Conservation (phyloP, 2,797 vertebrate genomes). For the Taenioides sp. region DNA sequence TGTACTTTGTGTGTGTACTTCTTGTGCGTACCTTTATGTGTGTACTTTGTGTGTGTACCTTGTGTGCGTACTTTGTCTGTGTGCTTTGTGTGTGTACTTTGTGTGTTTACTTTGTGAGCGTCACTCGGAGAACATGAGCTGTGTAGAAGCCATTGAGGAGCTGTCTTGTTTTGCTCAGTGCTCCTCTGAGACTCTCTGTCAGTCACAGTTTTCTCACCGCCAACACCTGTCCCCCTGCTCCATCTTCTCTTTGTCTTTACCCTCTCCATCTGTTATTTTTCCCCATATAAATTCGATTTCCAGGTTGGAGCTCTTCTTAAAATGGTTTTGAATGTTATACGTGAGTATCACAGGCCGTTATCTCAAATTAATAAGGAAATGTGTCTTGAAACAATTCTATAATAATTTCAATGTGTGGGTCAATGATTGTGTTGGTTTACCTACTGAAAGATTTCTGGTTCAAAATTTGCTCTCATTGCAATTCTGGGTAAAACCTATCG, state of each 20-base stretch:
- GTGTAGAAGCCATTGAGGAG: conserved; percentile 26
- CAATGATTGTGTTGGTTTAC: background rate
- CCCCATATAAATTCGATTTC: conserved; percentile 44
- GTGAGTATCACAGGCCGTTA: background rate
- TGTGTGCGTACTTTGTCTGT: no score
- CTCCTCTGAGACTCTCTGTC: conserved; percentile 54
- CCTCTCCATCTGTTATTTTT: conserved; percentile 20
- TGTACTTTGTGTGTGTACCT: no score
- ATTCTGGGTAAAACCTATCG: background rate
- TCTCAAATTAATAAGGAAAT: background rate
- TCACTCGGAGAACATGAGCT: conserved; percentile 18
- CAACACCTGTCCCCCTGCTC: conserved; percentile 58
- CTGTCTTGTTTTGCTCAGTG: conserved; percentile 55
- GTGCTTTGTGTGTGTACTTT: background rate
- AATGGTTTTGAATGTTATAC: conserved; percentile 13
- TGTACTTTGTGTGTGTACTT: no score
- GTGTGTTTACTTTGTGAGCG: background rate
- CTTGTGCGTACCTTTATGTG: no score
- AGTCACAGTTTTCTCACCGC: conserved; percentile 59
- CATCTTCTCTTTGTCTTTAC: conserved; percentile 39
- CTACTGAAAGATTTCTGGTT: background rate
- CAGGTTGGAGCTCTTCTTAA: conserved; percentile 51
- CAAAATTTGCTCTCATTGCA: background rate
- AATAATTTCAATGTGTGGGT: background rate
- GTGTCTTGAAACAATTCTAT: background rate